These are phyloP conservation scores for Andrena haemorrhoa DNA, from an alignment of 2,888 invertebrate species.

Conservation along the genomic window DNA sequence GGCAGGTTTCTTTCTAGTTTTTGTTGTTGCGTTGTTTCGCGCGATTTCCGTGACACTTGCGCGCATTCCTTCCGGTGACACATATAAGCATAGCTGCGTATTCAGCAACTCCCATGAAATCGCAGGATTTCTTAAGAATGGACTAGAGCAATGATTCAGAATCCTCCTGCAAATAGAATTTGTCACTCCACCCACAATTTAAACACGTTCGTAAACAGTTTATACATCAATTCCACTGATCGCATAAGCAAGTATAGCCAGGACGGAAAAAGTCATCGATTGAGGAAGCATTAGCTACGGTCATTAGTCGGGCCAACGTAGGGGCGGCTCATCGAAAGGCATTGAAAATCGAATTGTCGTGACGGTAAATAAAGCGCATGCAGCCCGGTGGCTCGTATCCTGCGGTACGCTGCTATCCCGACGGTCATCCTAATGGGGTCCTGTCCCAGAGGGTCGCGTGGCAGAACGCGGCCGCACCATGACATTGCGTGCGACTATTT, in stretches of 20 bases:
- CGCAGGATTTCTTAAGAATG: too few relatives aligned
- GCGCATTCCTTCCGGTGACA: slow-evolving; percentile 41
- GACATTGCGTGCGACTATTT: slow-evolving; percentile 70
- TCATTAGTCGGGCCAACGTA: slow-evolving; percentile 37
- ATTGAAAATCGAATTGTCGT: slow-evolving; percentile 68
- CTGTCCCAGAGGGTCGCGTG: slow-evolving; percentile 66
- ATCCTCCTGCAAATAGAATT: not conserved
- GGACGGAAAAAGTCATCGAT: slow-evolving; percentile 43
- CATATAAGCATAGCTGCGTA: not conserved
- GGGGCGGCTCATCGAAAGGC: slow-evolving; percentile 16
- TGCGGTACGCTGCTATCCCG: slow-evolving; percentile 62
- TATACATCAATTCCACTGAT: not conserved
- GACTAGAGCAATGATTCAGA: too few relatives aligned
- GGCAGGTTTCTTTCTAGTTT: slow-evolving; percentile 13
- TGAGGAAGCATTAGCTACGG: slow-evolving; percentile 67
- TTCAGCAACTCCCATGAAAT: not conserved
- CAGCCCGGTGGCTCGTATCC: slow-evolving; percentile 43
- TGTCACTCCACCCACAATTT: not conserved
- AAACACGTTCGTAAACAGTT: not conserved
- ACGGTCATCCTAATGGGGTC: slow-evolving; percentile 64
- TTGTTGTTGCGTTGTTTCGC: slow-evolving; percentile 31
- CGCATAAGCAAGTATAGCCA: not conserved
- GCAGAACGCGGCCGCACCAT: slow-evolving; percentile 54
- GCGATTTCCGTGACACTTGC: slow-evolving; percentile 40
- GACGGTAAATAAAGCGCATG: slow-evolving; percentile 49